These are phyloP conservation scores for Ahaetulla prasina DNA, from an alignment of 2,113 vertebrate genomes.

Conservation along the genomic window DNA sequence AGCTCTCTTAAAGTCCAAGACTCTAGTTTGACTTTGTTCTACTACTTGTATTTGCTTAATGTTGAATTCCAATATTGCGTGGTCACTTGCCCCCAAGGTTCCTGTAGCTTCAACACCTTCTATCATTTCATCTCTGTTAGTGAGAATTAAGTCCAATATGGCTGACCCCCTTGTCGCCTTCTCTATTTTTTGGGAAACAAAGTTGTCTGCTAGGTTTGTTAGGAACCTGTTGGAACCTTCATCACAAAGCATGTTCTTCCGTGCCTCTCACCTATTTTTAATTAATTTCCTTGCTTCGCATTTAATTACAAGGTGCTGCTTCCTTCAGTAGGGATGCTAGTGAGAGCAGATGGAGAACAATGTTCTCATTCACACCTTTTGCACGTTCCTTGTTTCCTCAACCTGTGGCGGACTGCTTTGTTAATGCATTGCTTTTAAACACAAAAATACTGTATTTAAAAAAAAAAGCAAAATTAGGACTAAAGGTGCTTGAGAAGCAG, in stretches of 20 bases:
- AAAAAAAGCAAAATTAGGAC: not conserved
- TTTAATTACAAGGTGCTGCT: not conserved
- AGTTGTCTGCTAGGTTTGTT: no score
- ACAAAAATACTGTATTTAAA: not conserved
- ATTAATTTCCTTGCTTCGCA: not conserved
- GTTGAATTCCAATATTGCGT: no score
- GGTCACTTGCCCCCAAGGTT: no score
- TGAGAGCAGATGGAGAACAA: not conserved
- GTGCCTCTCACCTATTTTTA: not conserved
- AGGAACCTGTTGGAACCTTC: no score
- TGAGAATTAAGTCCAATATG: no score
- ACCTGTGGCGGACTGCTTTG: not conserved
- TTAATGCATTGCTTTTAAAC: not conserved
- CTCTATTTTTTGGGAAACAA: no score
- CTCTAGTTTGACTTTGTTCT: no score
- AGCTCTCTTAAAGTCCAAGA: no score
- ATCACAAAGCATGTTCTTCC: not conserved
- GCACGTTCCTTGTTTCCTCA: not conserved
- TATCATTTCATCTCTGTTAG: no score
- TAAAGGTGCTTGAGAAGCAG: not conserved
- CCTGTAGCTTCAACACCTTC: no score
- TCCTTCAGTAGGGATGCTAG: not conserved
- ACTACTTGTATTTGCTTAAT: no score
- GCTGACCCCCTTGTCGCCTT: no score
- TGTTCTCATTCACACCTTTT: not conserved